Base-by-base conservation (phyloP, 30 jellyfish, hydroid and myxozoan genomes). In the Calvadosia cruxmelitensis region DNA sequence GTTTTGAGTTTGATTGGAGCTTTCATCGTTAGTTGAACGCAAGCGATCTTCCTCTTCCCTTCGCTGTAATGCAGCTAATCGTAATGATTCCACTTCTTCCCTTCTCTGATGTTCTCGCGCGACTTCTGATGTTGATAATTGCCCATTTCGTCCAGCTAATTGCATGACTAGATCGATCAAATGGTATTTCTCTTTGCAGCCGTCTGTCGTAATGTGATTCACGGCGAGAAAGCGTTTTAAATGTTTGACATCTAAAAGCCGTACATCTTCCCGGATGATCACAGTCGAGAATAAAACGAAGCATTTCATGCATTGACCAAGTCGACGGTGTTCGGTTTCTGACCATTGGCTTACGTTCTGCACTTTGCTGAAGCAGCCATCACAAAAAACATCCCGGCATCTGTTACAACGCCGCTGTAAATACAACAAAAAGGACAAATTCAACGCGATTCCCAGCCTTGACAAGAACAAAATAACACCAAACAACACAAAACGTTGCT, bases 101-200 rank as follows among this genome's bases (percentile, higher is more conserved):
- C 81, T 26, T 33, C 79, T 86, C 29, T 26, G 29, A 33, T 65
- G 69, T 36, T 91, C 99, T 35, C 57, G 27, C 61, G 83, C 93
- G 5, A 83, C 61, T 52, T 82, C 99, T 0, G 88, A 63, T 15
- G 77, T 53, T 27, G 89, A 80, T 53, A 66, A 75, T 53, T 64
- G 82, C 16, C 95, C 95, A 76, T 74, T 64, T 29, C 67, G 29
- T 70, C 81, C 95, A 29, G 99, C 99, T 74, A 82, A 91, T 66
- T 82, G 80, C 99, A 91, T 91, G 7, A 91, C 64, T 70, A 82
- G 67, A 69, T 91, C 99, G 1, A 91, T 83, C 23, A 91, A 69
- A 49, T 91, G 93, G 33, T 63, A 82, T 42, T 75, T 82, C 53
- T 91, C 99, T 34, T 67, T 82, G 92, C 99, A 91, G 72, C 72